phyloP scores from a whole-genome alignment of 1,140 invertebrate genomes.

The Hylaeus anthracinus region DNA sequence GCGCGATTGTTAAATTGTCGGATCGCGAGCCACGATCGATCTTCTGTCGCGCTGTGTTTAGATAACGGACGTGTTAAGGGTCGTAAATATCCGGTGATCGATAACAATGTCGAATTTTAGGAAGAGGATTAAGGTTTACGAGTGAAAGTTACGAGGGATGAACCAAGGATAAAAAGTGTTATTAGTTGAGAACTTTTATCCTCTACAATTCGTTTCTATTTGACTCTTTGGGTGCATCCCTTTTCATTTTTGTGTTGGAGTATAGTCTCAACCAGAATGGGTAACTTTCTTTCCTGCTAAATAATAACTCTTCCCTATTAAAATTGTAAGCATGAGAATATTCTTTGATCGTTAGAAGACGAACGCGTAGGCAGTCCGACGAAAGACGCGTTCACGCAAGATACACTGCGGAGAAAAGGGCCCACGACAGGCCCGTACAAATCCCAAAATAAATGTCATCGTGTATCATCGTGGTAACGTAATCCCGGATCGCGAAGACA shows the following conservation, averaged over 20 bases:
- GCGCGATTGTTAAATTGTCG: conserved; percentile 24
- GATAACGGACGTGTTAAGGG: not conserved
- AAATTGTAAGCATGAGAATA: not conserved
- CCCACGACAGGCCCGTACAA: conserved; percentile 52
- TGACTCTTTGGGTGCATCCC: too few relatives aligned
- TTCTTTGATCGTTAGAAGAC: conserved; percentile 12
- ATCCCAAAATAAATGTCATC: conserved; percentile 69
- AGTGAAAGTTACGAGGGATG: too few relatives aligned
- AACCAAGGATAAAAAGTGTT: too few relatives aligned
- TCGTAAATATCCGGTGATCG: too few relatives aligned
- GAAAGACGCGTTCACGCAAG: conserved; percentile 52
- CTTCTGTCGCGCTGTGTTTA: not conserved
- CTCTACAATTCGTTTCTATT: too few relatives aligned
- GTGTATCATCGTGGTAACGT: conserved; percentile 70
- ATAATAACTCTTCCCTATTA: not conserved
- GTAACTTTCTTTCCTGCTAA: too few relatives aligned
- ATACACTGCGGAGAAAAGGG: conserved; percentile 31
- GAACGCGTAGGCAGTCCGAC: conserved; percentile 36
- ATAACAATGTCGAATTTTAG: too few relatives aligned
- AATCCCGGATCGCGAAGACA: conserved; percentile 68
- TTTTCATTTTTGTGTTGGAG: too few relatives aligned
- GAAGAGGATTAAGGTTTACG: too few relatives aligned
- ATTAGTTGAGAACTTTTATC: too few relatives aligned
- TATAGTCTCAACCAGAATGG: too few relatives aligned
- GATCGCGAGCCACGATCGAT: conserved; percentile 12